Conservation (phyloP, 1,140 invertebrate species). For the Sitodiplosis mosellana region DNA sequence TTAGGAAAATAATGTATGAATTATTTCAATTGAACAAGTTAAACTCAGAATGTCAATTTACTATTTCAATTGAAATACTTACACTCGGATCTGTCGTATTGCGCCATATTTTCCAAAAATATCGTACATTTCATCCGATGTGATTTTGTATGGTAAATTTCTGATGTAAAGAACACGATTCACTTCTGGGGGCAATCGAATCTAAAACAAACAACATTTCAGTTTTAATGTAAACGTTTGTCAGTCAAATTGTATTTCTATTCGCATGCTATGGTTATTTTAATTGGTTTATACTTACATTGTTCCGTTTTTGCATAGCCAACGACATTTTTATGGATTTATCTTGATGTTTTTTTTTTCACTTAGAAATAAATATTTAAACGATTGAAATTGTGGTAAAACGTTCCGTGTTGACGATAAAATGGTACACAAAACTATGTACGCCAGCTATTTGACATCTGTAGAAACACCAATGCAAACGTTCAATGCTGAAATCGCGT, state of each 20-base stretch:
- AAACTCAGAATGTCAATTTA: background rate
- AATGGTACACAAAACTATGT: background rate
- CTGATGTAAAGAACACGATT: slow-evolving; percentile 93
- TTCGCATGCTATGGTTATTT: background rate
- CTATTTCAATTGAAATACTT: slow-evolving; percentile 31
- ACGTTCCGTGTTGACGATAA: background rate
- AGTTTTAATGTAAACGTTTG: slow-evolving; percentile 3
- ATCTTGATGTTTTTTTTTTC: background rate
- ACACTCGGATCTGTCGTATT: slow-evolving; percentile 95
- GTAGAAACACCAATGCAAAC: background rate
- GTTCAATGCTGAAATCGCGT: background rate
- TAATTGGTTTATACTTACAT: slow-evolving; percentile 26
- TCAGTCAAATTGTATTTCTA: slow-evolving; percentile 3
- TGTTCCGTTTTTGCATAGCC: slow-evolving; percentile 38
- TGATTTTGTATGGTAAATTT: slow-evolving; percentile 98
- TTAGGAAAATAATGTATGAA: slow-evolving; percentile 6
- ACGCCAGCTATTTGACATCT: background rate
- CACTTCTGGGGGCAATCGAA: slow-evolving; percentile 93
- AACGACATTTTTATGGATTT: slow-evolving; percentile 34
- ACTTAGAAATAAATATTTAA: background rate
- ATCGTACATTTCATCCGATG: slow-evolving; percentile 99
- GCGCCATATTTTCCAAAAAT: slow-evolving; percentile 99
- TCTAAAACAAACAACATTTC: slow-evolving; percentile 35
- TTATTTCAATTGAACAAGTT: background rate
- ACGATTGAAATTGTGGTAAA: background rate